These are phyloP conservation scores for Hydrolagus affinis DNA, from an alignment of 2,113 vertebrate genomes.

Conservation along the genomic window DNA sequence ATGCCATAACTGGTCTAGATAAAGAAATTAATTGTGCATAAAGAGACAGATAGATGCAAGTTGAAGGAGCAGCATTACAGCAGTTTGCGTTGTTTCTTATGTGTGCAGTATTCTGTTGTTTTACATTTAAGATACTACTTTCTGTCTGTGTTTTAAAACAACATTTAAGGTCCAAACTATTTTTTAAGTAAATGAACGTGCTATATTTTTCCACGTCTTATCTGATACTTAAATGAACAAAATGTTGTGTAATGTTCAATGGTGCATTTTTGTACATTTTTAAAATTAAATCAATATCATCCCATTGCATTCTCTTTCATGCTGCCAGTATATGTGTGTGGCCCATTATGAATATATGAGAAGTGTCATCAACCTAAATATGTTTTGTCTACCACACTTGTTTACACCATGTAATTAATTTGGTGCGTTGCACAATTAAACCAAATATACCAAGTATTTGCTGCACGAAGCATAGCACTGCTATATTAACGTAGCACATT, in stretches of 20 bases:
- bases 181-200: background rate
- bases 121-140: background rate
- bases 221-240: background rate
- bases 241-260: background rate
- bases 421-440: slow-evolving; percentile 11
- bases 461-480: too few relatives aligned
- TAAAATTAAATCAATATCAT: background rate
- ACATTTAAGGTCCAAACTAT: background rate
- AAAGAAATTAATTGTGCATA: background rate
- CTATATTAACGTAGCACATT: background rate
- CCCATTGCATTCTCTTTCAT: background rate
- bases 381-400: background rate
- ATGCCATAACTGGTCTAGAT: background rate
- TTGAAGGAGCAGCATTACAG: background rate
- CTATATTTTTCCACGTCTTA: background rate
- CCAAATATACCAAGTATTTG: background rate
- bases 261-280: background rate
- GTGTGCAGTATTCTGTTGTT: background rate
- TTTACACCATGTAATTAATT: slow-evolving; percentile 2
- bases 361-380: slow-evolving; percentile 6
- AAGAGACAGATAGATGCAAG: background rate
- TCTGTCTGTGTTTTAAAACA: too few relatives aligned
- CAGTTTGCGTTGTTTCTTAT: background rate
- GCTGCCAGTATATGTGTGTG: background rate
- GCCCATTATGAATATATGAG: background rate